Evolutionary conservation across 92 coral and sea anemone species (phyloP), one percentile per base, ranked within the genome.

Genomic region (Zoanthus sansibaricus): DNA sequence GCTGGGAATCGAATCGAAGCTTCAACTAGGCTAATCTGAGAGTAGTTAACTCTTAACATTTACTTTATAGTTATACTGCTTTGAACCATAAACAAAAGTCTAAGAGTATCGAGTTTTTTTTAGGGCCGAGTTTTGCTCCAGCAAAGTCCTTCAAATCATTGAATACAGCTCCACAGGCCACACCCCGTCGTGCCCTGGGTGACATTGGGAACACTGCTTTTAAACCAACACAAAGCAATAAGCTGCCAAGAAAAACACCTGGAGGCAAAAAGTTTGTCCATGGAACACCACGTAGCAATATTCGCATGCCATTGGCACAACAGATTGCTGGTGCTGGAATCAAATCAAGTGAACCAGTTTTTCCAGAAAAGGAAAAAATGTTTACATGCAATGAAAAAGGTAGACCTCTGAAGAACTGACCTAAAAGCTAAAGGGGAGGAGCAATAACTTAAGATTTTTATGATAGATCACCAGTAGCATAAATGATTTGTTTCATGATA

Each of bases 101-200:
- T 62, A 10, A 11, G 54, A 48, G 17, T 14, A 51, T 47, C 16
- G 47, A 73, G 10, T 48, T 21, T 25, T 25, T 25, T 86, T 55
- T 17, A 96, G 98, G 95, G 1, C 89, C 91, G 79, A 90, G 89
- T 62, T 90, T 92, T 89, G 94, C 93, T 48, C 92, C 94, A 9
- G 78, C 92, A 70, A 90, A 92, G 61, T 80, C 87, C 14, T 73
- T 90, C 58, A 87, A 68, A 78, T 33, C 77, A 7, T 47, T 83
- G 18, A 89, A 87, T 83, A 89, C 85, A 70, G 61, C 56, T 46
- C 93, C 95, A 37, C 88, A 89, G 59, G 84, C 94, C 25, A 94
- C 99, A 4, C 99, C 99, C 12, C 91, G 99, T 13, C 94, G 98
- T 55, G 99, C 95, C 45, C 82, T 96, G 49, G 98, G 98, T 46